Base-by-base conservation (phyloP, 92 coral and sea anemone species). In the Ricordea florida region DNA sequence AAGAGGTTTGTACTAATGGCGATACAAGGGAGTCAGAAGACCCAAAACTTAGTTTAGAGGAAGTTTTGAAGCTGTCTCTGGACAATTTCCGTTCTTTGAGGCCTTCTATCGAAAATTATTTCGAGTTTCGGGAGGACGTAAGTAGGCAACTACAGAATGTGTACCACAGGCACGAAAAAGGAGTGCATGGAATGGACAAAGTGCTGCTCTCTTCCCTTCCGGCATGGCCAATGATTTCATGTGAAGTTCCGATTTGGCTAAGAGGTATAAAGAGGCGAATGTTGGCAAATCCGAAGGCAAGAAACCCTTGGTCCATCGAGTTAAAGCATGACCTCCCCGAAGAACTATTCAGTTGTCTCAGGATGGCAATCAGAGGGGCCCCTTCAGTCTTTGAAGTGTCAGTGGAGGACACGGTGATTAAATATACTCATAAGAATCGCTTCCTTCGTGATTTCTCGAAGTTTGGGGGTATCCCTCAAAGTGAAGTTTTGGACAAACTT, bases 241-340 rank as follows among this genome's bases (percentile, higher is more conserved):
- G 22, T 17, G 82, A 81, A 58, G 87, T 80, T 28, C 31, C 14
- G 35, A 18, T 66, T n/a, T 86, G 87, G 87, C 34, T 86, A 22
- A 72, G 60, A 10, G n/a, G 34, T 13, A 57, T 86, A 17, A 46
- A 34, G 1, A 55, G 75, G 73, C 47, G 85, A 42, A 53, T 87
- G 59, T 28, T 18, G 20, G 65, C 92, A 16, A 69, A 51, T 36
- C 74, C 74, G 41, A 69, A 62, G 25, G 71, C 84, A 4, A 37
- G 74, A 25, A 87, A 81, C 62, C 75, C 92, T 10, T 81, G 85
- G 92, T 45, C 35, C 25, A 62, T 87, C 5, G 83, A 80, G 40
- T 23, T 86, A 4, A 80, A 71, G 30, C 83, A 84, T 20, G 86
- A 82, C 53, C 70, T 87, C 15, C 77, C 85, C 18, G 29, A 58